Base-by-base conservation (phyloP, 2,888 invertebrate species). In the Trilocha varians region DNA sequence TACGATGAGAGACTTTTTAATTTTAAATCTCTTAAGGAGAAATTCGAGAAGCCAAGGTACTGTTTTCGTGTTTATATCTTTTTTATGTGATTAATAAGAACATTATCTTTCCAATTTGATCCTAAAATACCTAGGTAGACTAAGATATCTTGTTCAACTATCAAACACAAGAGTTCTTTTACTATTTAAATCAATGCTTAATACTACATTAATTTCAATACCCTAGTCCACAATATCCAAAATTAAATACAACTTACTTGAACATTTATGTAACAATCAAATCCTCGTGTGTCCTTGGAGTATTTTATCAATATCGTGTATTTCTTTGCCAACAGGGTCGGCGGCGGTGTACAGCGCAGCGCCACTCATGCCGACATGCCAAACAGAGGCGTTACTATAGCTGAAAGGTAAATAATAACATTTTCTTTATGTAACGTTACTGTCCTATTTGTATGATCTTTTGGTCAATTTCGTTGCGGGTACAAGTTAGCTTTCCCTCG, bases 311-410 rank as follows among this genome's bases (percentile, higher is more conserved):
- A 25, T 11, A 1, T 42, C 41, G 6, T 36, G 39, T 39, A 14
- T 46, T 40, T 43, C 46, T 46, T 76, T 75, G 51, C 59, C 71
- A 58, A 38, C 77, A 83, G 78, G 60, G 67, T 70, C 61, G 78
- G 72, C 51, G 77, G 76, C 44, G 83, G 83, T 42, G 72, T 86
- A 46, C 82, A 83, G 59, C 71, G 86, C 52, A 86, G 87, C 64
- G 87, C 87, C 55, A 87, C 87, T 49, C 79, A 87, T 68, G 79
- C 85, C 59, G 84, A 86, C 48, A 84, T 86, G 83, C 85, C 85
- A 51, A 78, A 85, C 59, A 68, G 80, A 16, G 83, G 87, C 49
- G 75, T 82, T 70, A 87, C 87, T 54, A 89, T 90, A 48, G 89
- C 88, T 53, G 89, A 91, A 72, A 83, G 86, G 87, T 86, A 62